phyloP scores from a whole-genome alignment of 2,888 invertebrate genomes.

The Eupeodes luniger region DNA sequence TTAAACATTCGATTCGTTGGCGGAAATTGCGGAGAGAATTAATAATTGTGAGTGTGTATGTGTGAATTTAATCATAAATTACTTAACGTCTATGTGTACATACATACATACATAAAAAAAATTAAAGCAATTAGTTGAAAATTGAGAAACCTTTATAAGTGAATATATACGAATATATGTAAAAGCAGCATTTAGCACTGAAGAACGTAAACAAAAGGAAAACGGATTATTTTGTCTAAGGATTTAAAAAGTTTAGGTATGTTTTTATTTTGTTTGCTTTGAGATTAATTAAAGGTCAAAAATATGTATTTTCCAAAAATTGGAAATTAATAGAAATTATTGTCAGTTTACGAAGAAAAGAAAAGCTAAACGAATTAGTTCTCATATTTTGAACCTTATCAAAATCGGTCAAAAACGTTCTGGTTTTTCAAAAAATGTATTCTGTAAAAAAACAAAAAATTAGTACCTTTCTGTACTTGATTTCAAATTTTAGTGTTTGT shows the following conservation, averaged over 20 bases:
- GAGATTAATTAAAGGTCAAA: too few relatives aligned
- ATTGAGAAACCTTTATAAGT: constrained; percentile 23
- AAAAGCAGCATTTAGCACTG: constrained; percentile 27
- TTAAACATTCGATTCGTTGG: constrained; percentile 19
- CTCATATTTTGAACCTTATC: too few relatives aligned
- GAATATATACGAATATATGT: too few relatives aligned
- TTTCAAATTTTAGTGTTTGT: too few relatives aligned
- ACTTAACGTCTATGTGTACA: not conserved
- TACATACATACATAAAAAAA: constrained; percentile 11
- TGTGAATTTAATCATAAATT: not conserved
- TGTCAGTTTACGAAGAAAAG: too few relatives aligned
- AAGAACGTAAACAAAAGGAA: constrained; percentile 20
- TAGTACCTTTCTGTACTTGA: too few relatives aligned
- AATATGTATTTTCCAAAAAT: too few relatives aligned
- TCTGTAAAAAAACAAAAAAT: too few relatives aligned
- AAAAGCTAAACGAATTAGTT: too few relatives aligned
- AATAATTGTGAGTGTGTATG: constrained; percentile 29
- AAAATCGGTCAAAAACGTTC: too few relatives aligned
- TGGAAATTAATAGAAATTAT: too few relatives aligned
- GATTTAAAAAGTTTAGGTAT: constrained; percentile 73
- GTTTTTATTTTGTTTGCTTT: not conserved
- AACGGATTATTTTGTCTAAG: constrained; percentile 53
- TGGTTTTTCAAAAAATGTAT: too few relatives aligned
- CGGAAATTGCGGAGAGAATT: constrained; percentile 42
- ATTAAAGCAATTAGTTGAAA: constrained; percentile 35